These are phyloP conservation scores for Sus cebifrons DNA, from an alignment of 2,797 vertebrate genomes.

Conservation along the genomic window DNA sequence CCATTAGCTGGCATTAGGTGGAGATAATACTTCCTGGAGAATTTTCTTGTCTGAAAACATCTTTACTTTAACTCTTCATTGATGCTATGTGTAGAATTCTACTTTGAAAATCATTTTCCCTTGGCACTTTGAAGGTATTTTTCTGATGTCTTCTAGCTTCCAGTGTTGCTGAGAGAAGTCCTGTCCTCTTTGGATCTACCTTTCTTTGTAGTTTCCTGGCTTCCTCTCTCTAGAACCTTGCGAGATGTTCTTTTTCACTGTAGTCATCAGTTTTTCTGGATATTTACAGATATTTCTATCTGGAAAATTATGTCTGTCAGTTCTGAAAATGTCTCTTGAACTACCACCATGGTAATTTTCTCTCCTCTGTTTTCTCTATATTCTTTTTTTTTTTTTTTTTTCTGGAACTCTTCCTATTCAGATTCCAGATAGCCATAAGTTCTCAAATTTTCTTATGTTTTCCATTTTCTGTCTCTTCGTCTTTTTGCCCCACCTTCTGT, in stretches of 20 bases:
- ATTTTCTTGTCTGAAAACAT: background rate
- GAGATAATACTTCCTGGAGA: background rate
- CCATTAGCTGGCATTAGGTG: too few species aligned
- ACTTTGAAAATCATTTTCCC: background rate
- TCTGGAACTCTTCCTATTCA: background rate
- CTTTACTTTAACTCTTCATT: background rate
- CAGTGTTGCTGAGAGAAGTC: background rate
- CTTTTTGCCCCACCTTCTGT: background rate
- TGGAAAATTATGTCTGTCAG: background rate
- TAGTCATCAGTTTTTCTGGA: background rate
- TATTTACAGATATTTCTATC: background rate
- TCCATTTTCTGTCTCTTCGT: background rate
- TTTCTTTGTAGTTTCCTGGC: background rate
- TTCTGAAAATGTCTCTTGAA: background rate
- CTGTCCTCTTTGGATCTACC: background rate
- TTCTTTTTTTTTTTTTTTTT: background rate
- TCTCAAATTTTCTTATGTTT: background rate
- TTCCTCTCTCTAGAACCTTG: background rate
- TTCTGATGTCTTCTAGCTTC: background rate
- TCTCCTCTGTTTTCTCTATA: background rate
- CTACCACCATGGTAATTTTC: background rate
- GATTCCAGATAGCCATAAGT: background rate
- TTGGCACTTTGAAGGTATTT: background rate
- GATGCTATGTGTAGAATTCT: background rate
- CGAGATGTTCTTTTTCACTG: background rate